phyloP scores from a whole-genome alignment of 2,888 invertebrate genomes.

The Dendrolimus houi region DNA sequence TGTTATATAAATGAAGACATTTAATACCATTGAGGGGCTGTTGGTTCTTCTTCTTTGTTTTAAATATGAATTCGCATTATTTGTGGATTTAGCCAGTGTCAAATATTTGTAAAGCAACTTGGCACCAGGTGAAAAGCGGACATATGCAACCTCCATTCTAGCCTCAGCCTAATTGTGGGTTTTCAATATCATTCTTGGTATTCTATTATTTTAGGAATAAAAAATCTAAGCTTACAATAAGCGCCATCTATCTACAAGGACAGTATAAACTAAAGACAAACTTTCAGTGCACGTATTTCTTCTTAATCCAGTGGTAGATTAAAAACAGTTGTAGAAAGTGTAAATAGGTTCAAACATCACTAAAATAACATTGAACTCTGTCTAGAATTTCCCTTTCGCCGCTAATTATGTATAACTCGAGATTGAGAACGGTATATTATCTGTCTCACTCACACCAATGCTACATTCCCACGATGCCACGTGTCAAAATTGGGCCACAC shows the following conservation, averaged over 20 bases:
- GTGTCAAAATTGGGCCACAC: constrained; percentile 41
- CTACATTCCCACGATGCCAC: constrained; percentile 54
- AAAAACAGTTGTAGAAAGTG: neutral
- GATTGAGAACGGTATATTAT: constrained; percentile 39
- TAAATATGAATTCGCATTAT: no score
- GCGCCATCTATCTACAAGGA: neutral
- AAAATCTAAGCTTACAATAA: no score
- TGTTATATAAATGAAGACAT: no score
- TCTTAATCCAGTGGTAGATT: neutral
- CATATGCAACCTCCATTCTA: no score
- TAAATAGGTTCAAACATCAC: constrained; percentile 10
- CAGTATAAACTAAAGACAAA: neutral
- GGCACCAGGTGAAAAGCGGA: no score
- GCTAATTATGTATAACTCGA: constrained; percentile 54
- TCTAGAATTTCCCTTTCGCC: constrained; percentile 58
- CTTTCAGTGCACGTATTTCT: neutral
- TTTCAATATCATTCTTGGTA: no score
- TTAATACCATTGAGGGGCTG: no score
- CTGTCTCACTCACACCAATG: constrained; percentile 40
- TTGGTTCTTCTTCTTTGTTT: no score
- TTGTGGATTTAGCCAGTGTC: no score
- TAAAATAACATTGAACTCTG: constrained; percentile 45
- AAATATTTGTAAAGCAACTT: no score
- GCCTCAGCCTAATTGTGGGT: no score
- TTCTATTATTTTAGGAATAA: no score